phyloP scores from a whole-genome alignment of 2,113 vertebrate genomes.

The Orientallactaga bullata region DNA sequence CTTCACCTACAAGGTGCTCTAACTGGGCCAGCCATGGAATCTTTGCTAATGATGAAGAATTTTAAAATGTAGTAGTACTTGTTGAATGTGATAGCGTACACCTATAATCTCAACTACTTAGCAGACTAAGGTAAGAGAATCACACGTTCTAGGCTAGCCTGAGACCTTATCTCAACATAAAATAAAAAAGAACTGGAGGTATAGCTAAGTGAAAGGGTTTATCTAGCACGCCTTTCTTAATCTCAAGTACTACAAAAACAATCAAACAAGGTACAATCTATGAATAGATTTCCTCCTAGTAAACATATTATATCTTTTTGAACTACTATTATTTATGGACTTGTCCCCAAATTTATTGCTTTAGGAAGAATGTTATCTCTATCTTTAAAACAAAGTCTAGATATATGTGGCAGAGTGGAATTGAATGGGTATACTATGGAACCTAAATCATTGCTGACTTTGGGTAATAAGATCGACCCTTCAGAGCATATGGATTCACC shows the following conservation, averaged over 20 bases:
- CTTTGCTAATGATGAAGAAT: not conserved
- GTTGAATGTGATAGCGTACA: not conserved
- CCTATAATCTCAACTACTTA: too few relatives aligned
- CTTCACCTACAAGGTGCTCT: not conserved
- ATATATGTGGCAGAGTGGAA: not conserved
- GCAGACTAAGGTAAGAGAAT: not conserved
- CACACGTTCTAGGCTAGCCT: not conserved
- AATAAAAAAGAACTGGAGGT: not conserved
- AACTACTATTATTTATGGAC: not conserved
- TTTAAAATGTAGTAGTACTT: not conserved
- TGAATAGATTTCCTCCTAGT: not conserved
- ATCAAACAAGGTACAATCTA: not conserved
- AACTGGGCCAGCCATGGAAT: not conserved
- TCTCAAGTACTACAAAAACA: not conserved
- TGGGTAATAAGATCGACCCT: not conserved
- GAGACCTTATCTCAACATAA: not conserved
- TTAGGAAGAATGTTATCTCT: not conserved
- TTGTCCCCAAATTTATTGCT: not conserved
- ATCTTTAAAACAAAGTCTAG: constrained; percentile 18
- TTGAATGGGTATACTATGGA: not conserved
- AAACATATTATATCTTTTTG: not conserved
- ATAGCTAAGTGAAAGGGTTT: not conserved
- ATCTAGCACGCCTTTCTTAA: not conserved
- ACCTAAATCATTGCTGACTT: not conserved
- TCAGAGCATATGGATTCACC: not conserved